Percentiles rank a stretch among this genome's conserved stretches.
These are phyloP conservation scores for Cebuella pygmaea DNA, from an alignment of 2,797 vertebrate genomes.

Conservation along the genomic window DNA sequence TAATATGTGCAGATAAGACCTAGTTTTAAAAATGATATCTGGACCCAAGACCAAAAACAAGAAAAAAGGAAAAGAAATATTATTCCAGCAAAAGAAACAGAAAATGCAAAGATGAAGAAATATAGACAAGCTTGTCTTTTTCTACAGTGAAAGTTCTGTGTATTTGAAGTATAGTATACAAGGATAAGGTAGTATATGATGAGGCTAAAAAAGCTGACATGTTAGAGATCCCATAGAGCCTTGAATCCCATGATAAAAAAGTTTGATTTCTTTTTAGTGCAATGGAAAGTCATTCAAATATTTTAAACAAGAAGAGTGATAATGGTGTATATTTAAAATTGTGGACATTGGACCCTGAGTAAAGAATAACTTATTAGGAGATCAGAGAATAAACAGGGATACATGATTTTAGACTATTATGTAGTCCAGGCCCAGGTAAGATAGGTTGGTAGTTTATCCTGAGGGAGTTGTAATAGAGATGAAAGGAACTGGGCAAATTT, in stretches of 20 bases:
- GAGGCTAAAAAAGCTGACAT: not conserved
- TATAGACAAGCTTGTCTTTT: not conserved
- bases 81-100: not conserved
- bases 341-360: not conserved
- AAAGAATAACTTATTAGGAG: not conserved
- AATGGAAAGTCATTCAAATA: not conserved
- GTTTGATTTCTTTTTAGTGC: not conserved
- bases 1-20: not conserved
- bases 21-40: not conserved
- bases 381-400: not conserved
- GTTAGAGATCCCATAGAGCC: not conserved
- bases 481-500: not conserved
- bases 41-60: not conserved
- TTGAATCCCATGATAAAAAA: not conserved
- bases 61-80: not conserved
- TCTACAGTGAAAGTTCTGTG: not conserved
- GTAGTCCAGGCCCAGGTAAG: not conserved
- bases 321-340: not conserved
- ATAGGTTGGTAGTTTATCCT: not conserved
- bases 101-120: not conserved
- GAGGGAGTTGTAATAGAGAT: not conserved
- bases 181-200: not conserved
- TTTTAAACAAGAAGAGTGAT: not conserved
- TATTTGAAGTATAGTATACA: not conserved
- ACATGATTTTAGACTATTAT: not conserved